phyloP scores from a whole-genome alignment of 2,888 invertebrate species.

The Stenotaenia linearis region DNA sequence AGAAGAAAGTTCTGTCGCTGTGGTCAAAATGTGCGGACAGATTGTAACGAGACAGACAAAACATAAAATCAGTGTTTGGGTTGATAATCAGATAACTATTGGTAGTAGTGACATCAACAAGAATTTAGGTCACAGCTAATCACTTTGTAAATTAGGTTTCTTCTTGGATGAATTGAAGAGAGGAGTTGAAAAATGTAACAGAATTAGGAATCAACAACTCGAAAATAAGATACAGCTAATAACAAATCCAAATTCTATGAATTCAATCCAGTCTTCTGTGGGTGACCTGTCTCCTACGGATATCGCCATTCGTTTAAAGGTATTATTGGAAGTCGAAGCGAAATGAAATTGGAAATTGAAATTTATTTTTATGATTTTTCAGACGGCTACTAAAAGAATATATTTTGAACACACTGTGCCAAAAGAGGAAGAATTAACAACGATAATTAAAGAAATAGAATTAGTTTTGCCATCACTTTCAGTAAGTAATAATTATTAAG shows the following conservation, averaged over 20 bases:
- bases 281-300: neutral
- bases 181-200: neutral
- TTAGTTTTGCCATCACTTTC: neutral
- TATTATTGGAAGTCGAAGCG: neutral
- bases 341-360: neutral
- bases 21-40: conserved; percentile 28
- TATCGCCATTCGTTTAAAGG: neutral
- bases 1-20: conserved; percentile 31
- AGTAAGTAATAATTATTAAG: neutral
- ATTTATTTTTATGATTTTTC: neutral
- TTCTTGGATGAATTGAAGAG: neutral
- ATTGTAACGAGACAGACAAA: conserved; percentile 24
- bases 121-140: too few relatives aligned
- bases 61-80: conserved; percentile 31
- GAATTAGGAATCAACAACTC: neutral
- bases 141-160: neutral
- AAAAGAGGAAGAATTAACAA: neutral
- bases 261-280: neutral
- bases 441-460: neutral
- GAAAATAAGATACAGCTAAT: neutral
- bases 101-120: neutral
- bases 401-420: neutral
- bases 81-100: conserved; percentile 24
- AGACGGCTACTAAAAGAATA: neutral
- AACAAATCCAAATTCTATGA: neutral